A percentile compares a stretch with the other conserved stretches of the same genome.
Evolutionary conservation across 2,797 vertebrate genomes (phyloP).

Genomic region (Scolopax bukidnonensis): DNA sequence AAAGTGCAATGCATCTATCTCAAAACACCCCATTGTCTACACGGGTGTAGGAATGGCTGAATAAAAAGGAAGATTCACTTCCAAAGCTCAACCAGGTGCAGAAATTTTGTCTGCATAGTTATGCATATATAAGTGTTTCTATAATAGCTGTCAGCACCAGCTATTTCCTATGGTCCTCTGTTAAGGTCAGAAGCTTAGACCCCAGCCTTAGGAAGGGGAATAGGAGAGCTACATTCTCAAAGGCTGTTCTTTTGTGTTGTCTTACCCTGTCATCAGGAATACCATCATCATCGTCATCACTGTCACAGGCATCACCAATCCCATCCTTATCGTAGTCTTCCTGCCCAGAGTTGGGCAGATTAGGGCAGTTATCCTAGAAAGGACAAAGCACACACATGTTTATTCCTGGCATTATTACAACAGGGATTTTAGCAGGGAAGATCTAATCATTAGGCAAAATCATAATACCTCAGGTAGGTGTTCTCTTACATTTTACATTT

Average conservation of each 20-base stretch:
- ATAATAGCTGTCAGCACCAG: not conserved
- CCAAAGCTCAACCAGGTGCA: slow-evolving; percentile 40
- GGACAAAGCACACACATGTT: not conserved
- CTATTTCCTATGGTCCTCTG: not conserved
- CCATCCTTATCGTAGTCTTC: slow-evolving; percentile 99
- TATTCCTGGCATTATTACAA: not conserved
- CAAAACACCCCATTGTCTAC: not conserved
- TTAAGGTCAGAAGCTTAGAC: not conserved
- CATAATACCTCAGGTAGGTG: not conserved
- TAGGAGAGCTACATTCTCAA: not conserved
- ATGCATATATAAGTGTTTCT: not conserved
- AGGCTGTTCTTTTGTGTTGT: slow-evolving; percentile 9
- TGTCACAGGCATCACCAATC: slow-evolving; percentile 94
- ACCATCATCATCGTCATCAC: slow-evolving; percentile 94
- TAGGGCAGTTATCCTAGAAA: slow-evolving; percentile 95
- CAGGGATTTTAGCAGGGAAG: not conserved
- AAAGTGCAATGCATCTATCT: slow-evolving; percentile 49
- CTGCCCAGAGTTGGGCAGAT: slow-evolving; percentile 98
- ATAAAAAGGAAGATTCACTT: not conserved
- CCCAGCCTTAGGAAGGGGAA: not conserved
- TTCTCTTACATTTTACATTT: not conserved
- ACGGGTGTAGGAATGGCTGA: not conserved
- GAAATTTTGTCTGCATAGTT: not conserved
- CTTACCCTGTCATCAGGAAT: slow-evolving; percentile 95
- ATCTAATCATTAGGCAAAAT: not conserved